A percentile compares a stretch with the other conserved stretches of the same genome.
Conservation (phyloP, 1,140 invertebrate genomes). For the Camponotus vicinus region DNA sequence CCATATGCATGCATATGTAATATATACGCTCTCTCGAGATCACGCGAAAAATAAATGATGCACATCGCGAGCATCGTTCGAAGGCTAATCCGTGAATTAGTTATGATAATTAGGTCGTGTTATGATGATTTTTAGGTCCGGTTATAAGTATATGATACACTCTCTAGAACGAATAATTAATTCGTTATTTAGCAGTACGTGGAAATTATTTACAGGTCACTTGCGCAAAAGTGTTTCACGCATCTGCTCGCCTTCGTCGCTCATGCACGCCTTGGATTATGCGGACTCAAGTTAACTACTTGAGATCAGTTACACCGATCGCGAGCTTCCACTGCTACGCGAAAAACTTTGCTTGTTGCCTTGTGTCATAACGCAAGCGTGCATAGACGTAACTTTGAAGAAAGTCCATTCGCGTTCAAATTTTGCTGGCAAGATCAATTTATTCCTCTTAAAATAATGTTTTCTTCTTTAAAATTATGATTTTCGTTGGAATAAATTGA, state of each 20-base stretch:
- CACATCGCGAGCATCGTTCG: constrained; percentile 62
- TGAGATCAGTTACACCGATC: not conserved
- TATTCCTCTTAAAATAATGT: not conserved
- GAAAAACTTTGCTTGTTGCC: not conserved
- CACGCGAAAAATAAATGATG: constrained; percentile 61
- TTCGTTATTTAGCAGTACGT: constrained; percentile 59
- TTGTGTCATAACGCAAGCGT: constrained; percentile 4
- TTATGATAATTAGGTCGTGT: constrained; percentile 74
- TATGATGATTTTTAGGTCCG: constrained; percentile 67
- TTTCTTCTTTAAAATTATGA: not conserved
- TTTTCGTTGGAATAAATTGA: not conserved
- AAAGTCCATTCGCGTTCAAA: constrained; percentile 44
- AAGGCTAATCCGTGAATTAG: constrained; percentile 74
- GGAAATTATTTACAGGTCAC: constrained; percentile 69
- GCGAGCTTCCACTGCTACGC: not conserved
- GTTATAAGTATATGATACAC: constrained; percentile 53
- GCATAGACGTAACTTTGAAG: constrained; percentile 5
- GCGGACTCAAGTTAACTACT: constrained; percentile 25
- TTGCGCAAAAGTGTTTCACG: not conserved
- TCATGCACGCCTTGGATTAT: constrained; percentile 50
- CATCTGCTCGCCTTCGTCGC: constrained; percentile 4
- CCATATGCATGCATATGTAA: constrained; percentile 19
- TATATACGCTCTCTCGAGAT: constrained; percentile 33
- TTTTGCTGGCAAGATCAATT: not conserved
- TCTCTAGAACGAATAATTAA: constrained; percentile 65